Evolutionary conservation across 2,888 invertebrate genomes (phyloP), one percentile per base, ranked within the genome.

Genomic region (Cephus spinipes): DNA sequence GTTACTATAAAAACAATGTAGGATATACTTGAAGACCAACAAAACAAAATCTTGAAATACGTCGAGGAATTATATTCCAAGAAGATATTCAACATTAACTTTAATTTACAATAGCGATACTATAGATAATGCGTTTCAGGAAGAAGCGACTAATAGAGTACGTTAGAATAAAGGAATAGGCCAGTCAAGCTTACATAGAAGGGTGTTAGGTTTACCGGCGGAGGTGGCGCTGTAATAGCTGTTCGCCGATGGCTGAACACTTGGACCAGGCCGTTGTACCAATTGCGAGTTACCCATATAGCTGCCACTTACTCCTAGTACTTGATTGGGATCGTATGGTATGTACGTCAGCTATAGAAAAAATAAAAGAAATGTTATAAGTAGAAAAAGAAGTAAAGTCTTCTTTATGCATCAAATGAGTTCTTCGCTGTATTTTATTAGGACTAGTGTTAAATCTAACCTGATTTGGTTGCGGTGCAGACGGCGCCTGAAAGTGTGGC

Each of bases 281-380:
- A 95, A 92, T 79, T 94, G 94, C 1, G 94, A 94, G 81, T 93
- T 94, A 74, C 94, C 92, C 88, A 95, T 92, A 90, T 94, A 95
- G 86, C 93, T 93, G 83, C 93, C 93, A 86, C 92, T 92, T 73
- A 92, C 92, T 74, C 91, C 93, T 78, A 93, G 91, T 73, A 91
- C 92, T 89, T 93, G 93, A 81, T 92, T 91, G 30, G 92, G 94
- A 91, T 93, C 94, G 86, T 94, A 95, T 77, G 93, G 92, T 89
- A 95, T 94, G 88, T 93, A 94, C 82, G 94, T 89, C 89, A 93
- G 92, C 84, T 94, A 88, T 55, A 23, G 23, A 31, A 88, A 82
- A 79, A 73, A 74, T 34, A 78, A 69, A 71, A 35, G 73, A 75
- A 76, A 33, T 23, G 15, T 23, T 73, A 68, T 1, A 76, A 79